phyloP scores from a whole-genome alignment of 2,113 vertebrate genomes.

The Fulmarus glacialis region DNA sequence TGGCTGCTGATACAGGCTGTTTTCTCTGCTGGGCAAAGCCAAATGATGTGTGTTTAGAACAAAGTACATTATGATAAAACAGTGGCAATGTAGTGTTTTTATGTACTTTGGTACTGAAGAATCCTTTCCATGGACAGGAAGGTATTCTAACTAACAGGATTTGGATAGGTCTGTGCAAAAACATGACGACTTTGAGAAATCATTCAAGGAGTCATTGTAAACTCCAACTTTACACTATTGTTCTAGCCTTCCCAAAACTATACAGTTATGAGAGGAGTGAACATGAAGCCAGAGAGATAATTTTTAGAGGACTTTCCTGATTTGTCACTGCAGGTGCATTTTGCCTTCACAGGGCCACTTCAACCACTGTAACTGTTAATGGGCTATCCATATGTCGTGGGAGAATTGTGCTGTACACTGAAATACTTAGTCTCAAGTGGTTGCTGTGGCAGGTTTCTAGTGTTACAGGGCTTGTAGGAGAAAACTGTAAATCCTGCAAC shows the following conservation, averaged over 20 bases:
- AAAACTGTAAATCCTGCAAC: background rate
- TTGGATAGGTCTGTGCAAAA: background rate
- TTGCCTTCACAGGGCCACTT: background rate
- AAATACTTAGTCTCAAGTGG: background rate
- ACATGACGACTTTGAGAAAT: background rate
- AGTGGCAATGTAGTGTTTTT: background rate
- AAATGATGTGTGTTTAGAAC: background rate
- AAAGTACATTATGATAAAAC: background rate
- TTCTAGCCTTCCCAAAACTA: background rate
- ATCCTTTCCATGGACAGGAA: background rate
- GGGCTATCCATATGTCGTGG: background rate
- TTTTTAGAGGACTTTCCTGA: background rate
- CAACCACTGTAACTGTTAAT: background rate
- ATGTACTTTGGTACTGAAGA: background rate
- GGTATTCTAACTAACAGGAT: background rate
- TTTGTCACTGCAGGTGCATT: background rate
- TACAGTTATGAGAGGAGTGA: background rate
- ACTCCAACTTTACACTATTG: background rate
- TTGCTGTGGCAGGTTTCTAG: background rate
- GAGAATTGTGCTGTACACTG: rapidly evolving
- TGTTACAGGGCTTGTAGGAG: background rate
- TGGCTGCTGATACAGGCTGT: background rate
- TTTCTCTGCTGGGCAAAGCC: background rate
- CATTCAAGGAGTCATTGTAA: background rate
- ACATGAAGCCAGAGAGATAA: background rate